Base-by-base conservation (phyloP, 2,113 vertebrate species). In the Macheiramphus alcinus region DNA sequence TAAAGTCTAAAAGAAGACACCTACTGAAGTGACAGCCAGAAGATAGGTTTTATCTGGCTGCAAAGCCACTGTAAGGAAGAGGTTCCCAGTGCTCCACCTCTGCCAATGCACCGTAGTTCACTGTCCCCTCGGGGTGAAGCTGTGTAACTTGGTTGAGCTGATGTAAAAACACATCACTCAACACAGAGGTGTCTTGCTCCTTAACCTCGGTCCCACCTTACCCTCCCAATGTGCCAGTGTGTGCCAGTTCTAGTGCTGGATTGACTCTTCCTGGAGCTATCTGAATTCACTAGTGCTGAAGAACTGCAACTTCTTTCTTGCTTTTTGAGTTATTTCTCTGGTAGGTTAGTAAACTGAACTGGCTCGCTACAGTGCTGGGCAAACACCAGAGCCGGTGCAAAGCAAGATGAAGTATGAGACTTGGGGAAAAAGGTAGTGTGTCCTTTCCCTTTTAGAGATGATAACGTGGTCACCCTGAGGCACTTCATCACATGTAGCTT, bases 351-450 rank as follows among this genome's bases (percentile, higher is more conserved):
- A 19, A 80, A 4, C 22, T 47, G 65, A 63, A 23, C 27, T 55
- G 67, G 4, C 31, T 75, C 5, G 1, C 18, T 26, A 16, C 21
- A 45, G 45, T 0, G 0, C 25, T 40, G 40, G 42, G 6, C 50
- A 79, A 48, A 27, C 62, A 59, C 3, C 17, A 25, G 20, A 92
- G 26, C 11, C 40, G 56, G 18, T 5, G 19, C 23, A 86, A 58
- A 62, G 36, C 23, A 36, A 62, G 8, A 47, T 2, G 19, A 55
- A 55, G 23, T 2, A 50, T 0, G 2, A 88, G 21, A 63, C 42
- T 20, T 38, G 25, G 73, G 59, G 29, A 11, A 84, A 80, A 59
- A 8, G 6, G 21, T 31, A 58, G 25, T 13, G 7, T 19, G 27
- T 40, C 25, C 12, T 74, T 21, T 36, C 13, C 21, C 16, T 74